Evolutionary conservation across 2,888 invertebrate species (phyloP).

Genomic region (Chrysolina americana): DNA sequence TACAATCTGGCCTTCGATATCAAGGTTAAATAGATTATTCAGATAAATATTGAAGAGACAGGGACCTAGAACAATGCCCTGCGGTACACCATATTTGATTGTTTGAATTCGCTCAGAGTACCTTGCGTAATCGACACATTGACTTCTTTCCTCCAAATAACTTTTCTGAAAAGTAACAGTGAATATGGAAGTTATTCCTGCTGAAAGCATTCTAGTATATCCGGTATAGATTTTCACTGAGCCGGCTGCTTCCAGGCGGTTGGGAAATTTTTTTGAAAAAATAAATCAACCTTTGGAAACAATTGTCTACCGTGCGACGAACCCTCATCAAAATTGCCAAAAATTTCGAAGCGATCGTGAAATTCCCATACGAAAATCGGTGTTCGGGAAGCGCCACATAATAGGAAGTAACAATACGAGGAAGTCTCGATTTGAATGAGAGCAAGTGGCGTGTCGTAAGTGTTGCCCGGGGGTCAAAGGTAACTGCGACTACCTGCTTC

Average conservation of each 20-base stretch:
- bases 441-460: conserved; percentile 50
- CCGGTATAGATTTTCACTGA: neutral
- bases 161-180: neutral
- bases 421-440: conserved; percentile 43
- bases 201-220: neutral
- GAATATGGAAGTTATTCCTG: neutral
- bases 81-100: too few relatives aligned
- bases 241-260: neutral
- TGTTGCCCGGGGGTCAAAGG: conserved; percentile 61
- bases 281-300: conserved; percentile 4
- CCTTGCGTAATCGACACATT: too few relatives aligned
- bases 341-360: conserved; percentile 25
- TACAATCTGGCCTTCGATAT: too few relatives aligned
- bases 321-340: conserved; percentile 24
- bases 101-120: too few relatives aligned
- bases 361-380: conserved; percentile 42
- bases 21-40: too few relatives aligned
- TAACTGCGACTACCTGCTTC: conserved; percentile 60
- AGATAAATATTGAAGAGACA: too few relatives aligned
- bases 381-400: conserved; percentile 29
- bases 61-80: too few relatives aligned
- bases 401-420: conserved; percentile 50
- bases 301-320: conserved; percentile 9
- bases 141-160: too few relatives aligned
- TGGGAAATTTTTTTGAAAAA: conserved; percentile 1